Evolutionary conservation across 1,140 invertebrate species (phyloP).

Genomic region (Diploscapter pachys): DNA sequence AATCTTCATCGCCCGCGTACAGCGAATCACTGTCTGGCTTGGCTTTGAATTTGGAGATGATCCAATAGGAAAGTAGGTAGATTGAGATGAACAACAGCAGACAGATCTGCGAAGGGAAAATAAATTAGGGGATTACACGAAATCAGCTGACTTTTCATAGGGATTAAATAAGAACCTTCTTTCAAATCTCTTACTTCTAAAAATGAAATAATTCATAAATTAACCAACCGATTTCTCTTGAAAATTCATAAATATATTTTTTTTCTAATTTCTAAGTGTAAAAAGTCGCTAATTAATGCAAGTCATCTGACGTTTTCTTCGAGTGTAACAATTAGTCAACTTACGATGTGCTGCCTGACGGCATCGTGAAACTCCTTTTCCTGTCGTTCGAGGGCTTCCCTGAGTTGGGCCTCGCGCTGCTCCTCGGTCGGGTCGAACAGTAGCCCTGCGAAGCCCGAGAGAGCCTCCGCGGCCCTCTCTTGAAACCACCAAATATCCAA

Average conservation of each 20-base stretch:
- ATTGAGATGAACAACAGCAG: constrained; percentile 51
- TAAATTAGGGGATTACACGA: background rate
- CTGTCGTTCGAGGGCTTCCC: constrained; percentile 2
- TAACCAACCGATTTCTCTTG: background rate
- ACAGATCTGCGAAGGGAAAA: constrained; percentile 45
- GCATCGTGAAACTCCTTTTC: constrained; percentile 51
- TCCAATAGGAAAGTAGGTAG: constrained; percentile 46
- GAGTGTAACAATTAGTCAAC: constrained; percentile 23
- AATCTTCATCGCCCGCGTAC: constrained; percentile 59
- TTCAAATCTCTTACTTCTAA: background rate
- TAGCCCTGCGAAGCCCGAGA: too few relatives aligned
- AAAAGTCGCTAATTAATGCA: background rate
- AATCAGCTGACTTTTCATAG: background rate
- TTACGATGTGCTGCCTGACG: constrained; percentile 54
- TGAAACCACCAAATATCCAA: too few relatives aligned
- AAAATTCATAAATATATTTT: background rate
- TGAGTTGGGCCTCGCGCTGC: background rate
- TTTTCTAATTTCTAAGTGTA: background rate
- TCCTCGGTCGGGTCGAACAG: constrained; percentile 5
- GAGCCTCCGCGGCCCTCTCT: too few relatives aligned
- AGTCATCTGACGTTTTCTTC: background rate
- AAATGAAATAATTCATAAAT: background rate
- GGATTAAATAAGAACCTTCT: background rate
- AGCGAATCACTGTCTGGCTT: constrained; percentile 54
- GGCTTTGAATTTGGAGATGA: constrained; percentile 51